Base-by-base conservation (phyloP, 2,797 vertebrate genomes). In the Pseudochromis fuscus region DNA sequence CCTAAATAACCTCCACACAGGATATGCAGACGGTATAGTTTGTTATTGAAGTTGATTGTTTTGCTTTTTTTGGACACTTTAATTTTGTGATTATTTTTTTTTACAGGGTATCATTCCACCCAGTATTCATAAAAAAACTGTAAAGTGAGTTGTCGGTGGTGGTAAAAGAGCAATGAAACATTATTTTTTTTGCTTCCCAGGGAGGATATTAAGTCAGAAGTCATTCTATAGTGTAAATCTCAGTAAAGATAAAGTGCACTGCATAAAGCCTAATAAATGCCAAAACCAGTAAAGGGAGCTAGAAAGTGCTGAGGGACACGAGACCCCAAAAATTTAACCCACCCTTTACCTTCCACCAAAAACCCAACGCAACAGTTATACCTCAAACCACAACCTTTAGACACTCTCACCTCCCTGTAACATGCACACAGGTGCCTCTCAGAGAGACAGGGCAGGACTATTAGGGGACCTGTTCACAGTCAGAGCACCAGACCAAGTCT, bases 221-320 rank as follows among this genome's bases (percentile, higher is more conserved):
- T 87, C 73, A 84, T 60, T 80, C 84, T 72, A 72, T 73, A 72
- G 61, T 72, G 80, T 78, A 89, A 83, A 88, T 80, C 72, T 80
- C 75, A 81, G 77, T 89, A 88, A 90, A 89, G 69, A 88, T 81
- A 81, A 84, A 81, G 79, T 87, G 78, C 82, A 81, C 68, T 72
- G 84, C 85, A 74, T 81, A 86, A 88, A 88, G 56, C 49, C 86
- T 77, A 85, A 88, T 93, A 92, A 93, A 93, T 91, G 90, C 91
- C 92, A 92, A 86, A 87, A 86, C 84, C 66, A 82, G 85, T 89
- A 79, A 92, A 85, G 68, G 79, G 55, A 79, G 52, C 42, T 33
- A 53, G 77, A 80, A 81, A 81, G 80, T 82, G 69, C 68, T 59
- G 60, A 64, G 58, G 58, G 67, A 89, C 15, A 40, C 33, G 71